These are phyloP conservation scores for Sminthurides bifidus DNA, from an alignment of 1,140 invertebrate species.

Conservation along the genomic window DNA sequence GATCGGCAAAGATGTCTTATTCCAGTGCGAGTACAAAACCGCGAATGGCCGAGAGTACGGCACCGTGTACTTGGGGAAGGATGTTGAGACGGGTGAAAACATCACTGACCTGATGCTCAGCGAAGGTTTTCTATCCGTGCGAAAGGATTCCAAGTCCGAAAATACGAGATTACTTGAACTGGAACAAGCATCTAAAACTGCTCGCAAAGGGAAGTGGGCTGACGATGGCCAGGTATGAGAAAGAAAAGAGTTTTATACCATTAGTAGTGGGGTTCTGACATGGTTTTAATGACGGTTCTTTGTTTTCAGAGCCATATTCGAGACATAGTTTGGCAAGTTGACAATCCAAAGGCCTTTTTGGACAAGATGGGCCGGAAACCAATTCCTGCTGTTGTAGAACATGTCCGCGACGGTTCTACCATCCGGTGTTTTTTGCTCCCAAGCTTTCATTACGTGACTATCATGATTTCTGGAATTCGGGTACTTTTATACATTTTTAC, in stretches of 20 bases:
- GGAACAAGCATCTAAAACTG: slow-evolving; percentile 79
- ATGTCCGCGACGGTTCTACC: slow-evolving; percentile 92
- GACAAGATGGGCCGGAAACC: slow-evolving; percentile 67
- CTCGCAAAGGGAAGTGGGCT: slow-evolving; percentile 74
- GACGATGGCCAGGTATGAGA: slow-evolving; percentile 12
- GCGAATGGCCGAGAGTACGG: slow-evolving; percentile 72
- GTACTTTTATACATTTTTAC: slow-evolving; percentile 39
- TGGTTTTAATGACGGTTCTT: too few species aligned
- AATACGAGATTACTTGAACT: slow-evolving; percentile 60
- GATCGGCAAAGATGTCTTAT: slow-evolving; percentile 76
- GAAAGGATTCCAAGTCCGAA: slow-evolving; percentile 57
- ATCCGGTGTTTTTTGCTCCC: slow-evolving; percentile 78
- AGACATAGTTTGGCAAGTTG: slow-evolving; percentile 74
- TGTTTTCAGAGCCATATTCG: slow-evolving; percentile 54
- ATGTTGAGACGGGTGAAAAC: slow-evolving; percentile 63
- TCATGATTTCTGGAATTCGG: slow-evolving; percentile 89
- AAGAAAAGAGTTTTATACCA: too few species aligned
- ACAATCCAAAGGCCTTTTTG: slow-evolving; percentile 68
- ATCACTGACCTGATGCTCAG: slow-evolving; percentile 71
- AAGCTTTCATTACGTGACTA: slow-evolving; percentile 72
- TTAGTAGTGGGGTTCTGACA: too few species aligned
- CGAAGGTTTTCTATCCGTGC: slow-evolving; percentile 76
- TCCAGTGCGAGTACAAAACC: slow-evolving; percentile 43
- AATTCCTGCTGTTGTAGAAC: slow-evolving; percentile 78
- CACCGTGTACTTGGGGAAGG: slow-evolving; percentile 70